Evolutionary conservation across 2,797 vertebrate genomes (phyloP).

Genomic region (Avahi laniger): DNA sequence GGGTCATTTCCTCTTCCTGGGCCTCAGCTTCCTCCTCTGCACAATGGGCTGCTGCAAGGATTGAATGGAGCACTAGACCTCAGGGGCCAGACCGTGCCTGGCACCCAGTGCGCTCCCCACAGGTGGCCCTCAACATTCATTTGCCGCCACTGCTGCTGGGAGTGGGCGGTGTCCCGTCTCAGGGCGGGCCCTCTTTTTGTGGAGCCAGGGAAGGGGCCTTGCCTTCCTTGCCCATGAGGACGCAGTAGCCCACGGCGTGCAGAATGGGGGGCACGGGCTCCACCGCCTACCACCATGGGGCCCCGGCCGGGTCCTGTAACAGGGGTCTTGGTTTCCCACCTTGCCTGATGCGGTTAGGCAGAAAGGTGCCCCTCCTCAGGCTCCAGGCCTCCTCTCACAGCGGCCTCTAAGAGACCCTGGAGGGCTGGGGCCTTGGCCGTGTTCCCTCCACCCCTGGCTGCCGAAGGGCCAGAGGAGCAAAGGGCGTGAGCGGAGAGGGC

Average conservation of each 20-base stretch:
- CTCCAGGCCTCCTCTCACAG: neutral
- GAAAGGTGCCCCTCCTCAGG: neutral
- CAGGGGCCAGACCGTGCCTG: neutral
- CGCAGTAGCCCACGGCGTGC: rapidly evolving
- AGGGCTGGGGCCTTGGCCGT: neutral
- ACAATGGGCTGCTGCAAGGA: neutral
- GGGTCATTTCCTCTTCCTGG: neutral
- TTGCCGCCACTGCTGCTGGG: neutral
- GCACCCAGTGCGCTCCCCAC: too few relatives aligned
- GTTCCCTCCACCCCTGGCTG: neutral
- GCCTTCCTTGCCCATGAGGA: neutral
- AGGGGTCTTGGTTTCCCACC: neutral
- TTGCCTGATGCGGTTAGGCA: neutral
- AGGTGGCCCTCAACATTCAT: neutral
- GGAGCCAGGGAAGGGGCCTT: neutral
- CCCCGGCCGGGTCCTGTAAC: too few relatives aligned
- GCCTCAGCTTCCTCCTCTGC: neutral
- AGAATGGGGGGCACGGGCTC: rapidly evolving
- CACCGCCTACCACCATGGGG: neutral
- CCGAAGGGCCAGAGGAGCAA: neutral
- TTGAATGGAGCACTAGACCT: too few relatives aligned
- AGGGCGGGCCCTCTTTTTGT: neutral
- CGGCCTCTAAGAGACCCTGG: neutral
- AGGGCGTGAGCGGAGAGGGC: neutral
- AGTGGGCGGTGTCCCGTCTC: neutral